A percentile compares a stretch with the other conserved stretches of the same genome.
Evolutionary conservation across 2,113 vertebrate species (phyloP).

Genomic region (Mustela lutreola): DNA sequence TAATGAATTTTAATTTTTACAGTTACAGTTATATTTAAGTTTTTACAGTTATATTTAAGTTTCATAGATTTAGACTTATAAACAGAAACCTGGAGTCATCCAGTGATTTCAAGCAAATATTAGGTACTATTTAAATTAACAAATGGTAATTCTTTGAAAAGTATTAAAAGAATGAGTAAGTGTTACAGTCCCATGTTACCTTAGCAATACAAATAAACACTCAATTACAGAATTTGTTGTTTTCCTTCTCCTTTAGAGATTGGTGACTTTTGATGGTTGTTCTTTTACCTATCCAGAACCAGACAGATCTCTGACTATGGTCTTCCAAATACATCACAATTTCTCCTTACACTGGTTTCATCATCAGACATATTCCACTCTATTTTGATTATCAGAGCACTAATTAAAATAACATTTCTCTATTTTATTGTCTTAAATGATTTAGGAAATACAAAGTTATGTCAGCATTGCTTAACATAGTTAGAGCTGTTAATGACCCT

Average conservation of each 20-base stretch:
- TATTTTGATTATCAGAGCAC: background rate
- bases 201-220: background rate
- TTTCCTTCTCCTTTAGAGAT: slow-evolving; percentile 32
- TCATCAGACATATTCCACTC: background rate
- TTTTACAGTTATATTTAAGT: slow-evolving; percentile 32
- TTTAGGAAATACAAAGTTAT: slow-evolving; percentile 14
- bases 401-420: background rate
- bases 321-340: background rate
- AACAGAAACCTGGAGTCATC: slow-evolving; percentile 29
- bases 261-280: background rate
- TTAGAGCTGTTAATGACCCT: background rate
- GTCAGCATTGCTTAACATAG: background rate
- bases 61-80: slow-evolving; percentile 21
- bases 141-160: background rate
- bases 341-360: background rate
- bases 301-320: background rate
- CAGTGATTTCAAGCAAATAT: background rate
- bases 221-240: background rate
- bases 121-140: slow-evolving; percentile 22
- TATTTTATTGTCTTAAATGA: background rate
- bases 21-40: background rate
- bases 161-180: slow-evolving; percentile 1
- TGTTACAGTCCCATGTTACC: background rate
- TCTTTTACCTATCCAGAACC: background rate
- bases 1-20: background rate